Percentiles rank a stretch among this genome's conserved stretches.
Conservation (phyloP, 2,888 invertebrate genomes). For the Platynereis dumerilii region DNA sequence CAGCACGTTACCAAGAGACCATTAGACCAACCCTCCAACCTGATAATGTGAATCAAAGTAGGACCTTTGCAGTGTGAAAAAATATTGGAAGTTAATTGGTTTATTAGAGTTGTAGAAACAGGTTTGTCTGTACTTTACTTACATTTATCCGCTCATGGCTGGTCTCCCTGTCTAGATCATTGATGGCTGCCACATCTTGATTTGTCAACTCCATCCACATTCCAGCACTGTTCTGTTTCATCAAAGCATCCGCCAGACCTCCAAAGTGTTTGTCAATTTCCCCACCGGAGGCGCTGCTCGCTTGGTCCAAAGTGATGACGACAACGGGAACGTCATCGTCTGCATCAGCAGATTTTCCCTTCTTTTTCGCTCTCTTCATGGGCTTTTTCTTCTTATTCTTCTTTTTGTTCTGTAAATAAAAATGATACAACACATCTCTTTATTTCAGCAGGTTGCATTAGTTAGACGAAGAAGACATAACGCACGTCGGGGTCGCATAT, state of each 20-base stretch:
- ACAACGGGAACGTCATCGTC: background rate
- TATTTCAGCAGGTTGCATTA: too few species aligned
- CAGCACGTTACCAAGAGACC: too few species aligned
- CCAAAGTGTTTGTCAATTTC: background rate
- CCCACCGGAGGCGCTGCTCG: background rate
- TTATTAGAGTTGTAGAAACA: too few species aligned
- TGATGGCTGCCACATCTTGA: constrained; percentile 50
- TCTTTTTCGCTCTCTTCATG: constrained; percentile 4
- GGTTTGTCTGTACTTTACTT: too few species aligned
- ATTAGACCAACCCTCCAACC: too few species aligned
- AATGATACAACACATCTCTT: background rate
- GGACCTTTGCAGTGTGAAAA: too few species aligned
- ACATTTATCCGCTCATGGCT: constrained; percentile 51
- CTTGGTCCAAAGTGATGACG: background rate
- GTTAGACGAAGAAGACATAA: too few species aligned
- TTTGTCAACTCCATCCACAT: constrained; percentile 51
- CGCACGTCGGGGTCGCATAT: too few species aligned
- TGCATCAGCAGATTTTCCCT: background rate
- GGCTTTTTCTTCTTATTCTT: constrained; percentile 3
- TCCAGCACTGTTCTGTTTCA: constrained; percentile 36
- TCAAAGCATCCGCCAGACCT: constrained; percentile 43
- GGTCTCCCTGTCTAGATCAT: constrained; percentile 45
- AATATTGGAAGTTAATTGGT: too few species aligned
- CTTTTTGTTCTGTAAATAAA: background rate
- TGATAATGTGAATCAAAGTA: too few species aligned